These are phyloP conservation scores for Triplophysa siluroides DNA, from an alignment of 2,113 vertebrate genomes.

Conservation along the genomic window DNA sequence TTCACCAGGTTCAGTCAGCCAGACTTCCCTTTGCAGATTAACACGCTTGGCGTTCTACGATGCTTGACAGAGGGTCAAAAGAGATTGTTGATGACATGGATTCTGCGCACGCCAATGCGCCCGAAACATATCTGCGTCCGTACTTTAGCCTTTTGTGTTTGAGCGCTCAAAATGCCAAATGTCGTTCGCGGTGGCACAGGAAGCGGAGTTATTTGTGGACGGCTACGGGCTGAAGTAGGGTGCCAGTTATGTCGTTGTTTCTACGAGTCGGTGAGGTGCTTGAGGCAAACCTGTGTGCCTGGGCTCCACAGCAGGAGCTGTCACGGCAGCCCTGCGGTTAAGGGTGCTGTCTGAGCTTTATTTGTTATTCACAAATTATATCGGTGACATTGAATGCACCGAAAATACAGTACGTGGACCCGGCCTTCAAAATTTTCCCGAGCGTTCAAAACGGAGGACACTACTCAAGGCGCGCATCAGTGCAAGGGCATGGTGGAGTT, in stretches of 20 bases:
- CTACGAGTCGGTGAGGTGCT: constrained; percentile 26
- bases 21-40: constrained; percentile 8
- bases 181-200: background rate
- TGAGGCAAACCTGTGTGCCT: constrained; percentile 27
- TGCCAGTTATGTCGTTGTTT: constrained; percentile 11
- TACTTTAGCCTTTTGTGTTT: constrained; percentile 6
- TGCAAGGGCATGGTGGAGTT: too few species aligned
- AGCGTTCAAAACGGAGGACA: background rate
- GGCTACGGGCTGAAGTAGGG: constrained; percentile 1
- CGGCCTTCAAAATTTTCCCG: background rate
- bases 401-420: constrained; percentile 13
- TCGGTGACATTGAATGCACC: background rate
- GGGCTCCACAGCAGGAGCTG: constrained; percentile 2
- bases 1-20: constrained; percentile 15
- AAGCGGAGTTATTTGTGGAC: background rate
- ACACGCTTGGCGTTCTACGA: background rate
- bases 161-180: constrained; percentile 15
- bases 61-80: background rate
- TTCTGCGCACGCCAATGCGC: background rate
- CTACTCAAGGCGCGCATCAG: background rate
- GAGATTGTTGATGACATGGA: background rate
- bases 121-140: background rate
- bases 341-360: background rate
- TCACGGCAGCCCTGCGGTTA: background rate
- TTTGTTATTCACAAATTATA: background rate